A percentile compares a stretch with the other conserved stretches of the same genome.
phyloP scores from a whole-genome alignment of 2,888 invertebrate genomes.

The Chrysolina americana region DNA sequence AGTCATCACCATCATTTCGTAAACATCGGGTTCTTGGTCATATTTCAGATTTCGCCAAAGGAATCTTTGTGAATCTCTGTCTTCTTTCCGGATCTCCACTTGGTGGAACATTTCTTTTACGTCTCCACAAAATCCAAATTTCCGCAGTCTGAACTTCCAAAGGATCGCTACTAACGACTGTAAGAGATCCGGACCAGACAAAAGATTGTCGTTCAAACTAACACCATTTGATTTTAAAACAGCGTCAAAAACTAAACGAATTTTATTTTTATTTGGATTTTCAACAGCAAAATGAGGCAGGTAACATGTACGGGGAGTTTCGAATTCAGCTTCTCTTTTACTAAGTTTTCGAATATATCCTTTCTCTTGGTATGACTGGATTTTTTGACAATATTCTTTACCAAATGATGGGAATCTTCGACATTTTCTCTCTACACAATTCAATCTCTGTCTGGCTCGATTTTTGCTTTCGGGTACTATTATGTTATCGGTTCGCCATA shows the following conservation, averaged over 20 bases:
- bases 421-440: neutral
- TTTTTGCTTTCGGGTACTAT: neutral
- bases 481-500: neutral
- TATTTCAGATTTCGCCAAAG: neutral
- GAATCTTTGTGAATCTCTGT: neutral
- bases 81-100: neutral
- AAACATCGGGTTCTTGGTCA: neutral
- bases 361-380: neutral
- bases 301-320: neutral
- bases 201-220: neutral
- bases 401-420: neutral
- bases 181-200: too few species aligned
- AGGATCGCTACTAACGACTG: neutral
- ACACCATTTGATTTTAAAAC: neutral
- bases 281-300: neutral
- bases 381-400: neutral
- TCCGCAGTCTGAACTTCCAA: too few species aligned
- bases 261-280: constrained; percentile 4
- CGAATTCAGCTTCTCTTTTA: neutral
- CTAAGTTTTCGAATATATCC: constrained; percentile 1
- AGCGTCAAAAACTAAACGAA: neutral
- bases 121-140: constrained; percentile 3
- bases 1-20: neutral
- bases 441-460: neutral
- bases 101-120: constrained; percentile 1